Evolutionary conservation across 1,140 invertebrate genomes (phyloP), one percentile per base, ranked within the genome.

Genomic region (Microplitis mediator): DNA sequence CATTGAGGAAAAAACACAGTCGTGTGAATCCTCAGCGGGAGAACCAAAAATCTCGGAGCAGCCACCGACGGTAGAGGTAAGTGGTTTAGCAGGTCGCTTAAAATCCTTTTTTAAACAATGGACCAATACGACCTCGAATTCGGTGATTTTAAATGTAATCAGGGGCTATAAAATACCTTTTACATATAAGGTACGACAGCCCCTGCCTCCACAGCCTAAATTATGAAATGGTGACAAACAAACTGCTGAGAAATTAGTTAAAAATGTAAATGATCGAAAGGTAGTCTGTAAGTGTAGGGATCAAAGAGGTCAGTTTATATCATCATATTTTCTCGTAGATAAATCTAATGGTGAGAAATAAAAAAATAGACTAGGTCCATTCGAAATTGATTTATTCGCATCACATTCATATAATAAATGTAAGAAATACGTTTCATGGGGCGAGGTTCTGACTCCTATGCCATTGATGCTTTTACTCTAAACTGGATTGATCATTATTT

Each of bases 351-450:
- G 68, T 3, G 35, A 32, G 13, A 62, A 51, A n/a, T n/a, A n/a
- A n/a, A n/a, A n/a, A n/a, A n/a, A n/a, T n/a, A n/a, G n/a, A n/a
- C n/a, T 3, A 8, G 67, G 8, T 69, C 60, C n/a, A 50, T 69
- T 16, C 23, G 60, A 23, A 69, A 69, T 54, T 23, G 14, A 69
- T 60, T 45, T 35, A 61, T 6, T 23, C 60, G 34, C 60, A 69
- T 61, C 36, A 61, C 4, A 35, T 39, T 69, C 23, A 16, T 36
- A 69, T 16, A 61, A 61, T 50, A 69, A 61, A 69, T 14, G 60
- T 31, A 56, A 69, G 36, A 56, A 69, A n/a, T n/a, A n/a, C n/a
- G n/a, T n/a, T n/a, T n/a, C n/a, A n/a, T n/a, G n/a, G n/a, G n/a
- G n/a, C n/a, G n/a, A n/a, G n/a, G n/a, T n/a, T n/a, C n/a, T n/a